Conservation (phyloP, 2,888 invertebrate genomes). For the Pyrrhosoma nymphula region DNA sequence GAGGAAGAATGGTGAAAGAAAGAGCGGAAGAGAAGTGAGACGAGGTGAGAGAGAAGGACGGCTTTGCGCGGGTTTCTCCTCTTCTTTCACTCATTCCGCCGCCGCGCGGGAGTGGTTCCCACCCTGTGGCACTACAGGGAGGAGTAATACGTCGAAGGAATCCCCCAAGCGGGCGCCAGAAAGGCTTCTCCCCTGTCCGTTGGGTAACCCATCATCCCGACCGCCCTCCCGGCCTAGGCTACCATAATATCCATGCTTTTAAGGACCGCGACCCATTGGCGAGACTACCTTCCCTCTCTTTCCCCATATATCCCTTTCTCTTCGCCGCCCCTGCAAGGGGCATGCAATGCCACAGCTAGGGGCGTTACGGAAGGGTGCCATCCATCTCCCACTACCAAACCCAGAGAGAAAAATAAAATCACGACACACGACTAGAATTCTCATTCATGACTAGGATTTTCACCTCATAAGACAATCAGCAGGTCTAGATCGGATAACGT, state of each 20-base stretch:
- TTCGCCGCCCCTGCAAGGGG: neutral
- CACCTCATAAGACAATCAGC: neutral
- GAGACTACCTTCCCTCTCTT: no score
- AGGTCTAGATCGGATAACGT: neutral
- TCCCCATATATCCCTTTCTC: neutral
- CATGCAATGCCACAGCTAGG: neutral
- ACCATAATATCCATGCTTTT: neutral
- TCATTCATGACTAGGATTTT: slow-evolving; percentile 12
- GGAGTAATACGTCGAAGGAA: neutral
- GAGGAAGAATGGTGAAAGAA: slow-evolving; percentile 68
- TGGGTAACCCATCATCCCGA: neutral
- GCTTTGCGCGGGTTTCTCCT: neutral
- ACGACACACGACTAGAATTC: slow-evolving; percentile 1
- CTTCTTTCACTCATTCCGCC: neutral
- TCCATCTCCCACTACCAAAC: neutral
- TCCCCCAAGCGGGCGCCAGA: slow-evolving; percentile 7
- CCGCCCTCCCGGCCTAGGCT: neutral
- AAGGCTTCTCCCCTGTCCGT: neutral
- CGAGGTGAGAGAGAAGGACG: slow-evolving; percentile 70
- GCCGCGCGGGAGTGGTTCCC: neutral
- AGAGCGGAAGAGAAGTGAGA: slow-evolving; percentile 70
- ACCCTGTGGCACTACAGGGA: neutral
- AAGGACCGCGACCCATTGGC: neutral
- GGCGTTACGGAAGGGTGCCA: neutral
- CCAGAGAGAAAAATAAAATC: neutral